Percentiles rank a stretch among this genome's conserved stretches.
Conservation (phyloP, 2,888 invertebrate species). For the Epiblema foenella region DNA sequence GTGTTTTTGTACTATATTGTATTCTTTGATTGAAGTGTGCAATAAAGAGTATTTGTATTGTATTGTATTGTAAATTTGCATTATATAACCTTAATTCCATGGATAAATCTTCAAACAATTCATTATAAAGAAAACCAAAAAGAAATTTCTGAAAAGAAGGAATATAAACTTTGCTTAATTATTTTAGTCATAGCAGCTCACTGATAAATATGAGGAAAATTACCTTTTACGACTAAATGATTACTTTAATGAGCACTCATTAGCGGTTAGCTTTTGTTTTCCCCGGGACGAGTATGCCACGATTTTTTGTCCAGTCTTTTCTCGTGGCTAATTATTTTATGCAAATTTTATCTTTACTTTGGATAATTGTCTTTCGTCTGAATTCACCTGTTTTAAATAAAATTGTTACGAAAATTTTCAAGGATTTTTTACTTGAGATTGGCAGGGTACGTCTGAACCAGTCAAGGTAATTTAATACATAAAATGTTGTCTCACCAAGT, state of each 20-base stretch:
- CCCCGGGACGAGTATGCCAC: constrained; percentile 54
- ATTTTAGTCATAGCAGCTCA: neutral
- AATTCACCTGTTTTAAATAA: constrained; percentile 37
- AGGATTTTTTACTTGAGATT: constrained; percentile 8
- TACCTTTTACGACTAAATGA: constrained; percentile 62
- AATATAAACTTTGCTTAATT: neutral
- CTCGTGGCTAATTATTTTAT: constrained; percentile 69
- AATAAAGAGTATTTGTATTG: too few species aligned
- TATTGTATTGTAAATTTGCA: too few species aligned
- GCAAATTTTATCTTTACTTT: constrained; percentile 62
- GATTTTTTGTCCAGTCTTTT: constrained; percentile 54
- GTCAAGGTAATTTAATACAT: neutral
- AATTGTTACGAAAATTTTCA: constrained; percentile 27
- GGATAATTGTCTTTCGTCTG: constrained; percentile 56
- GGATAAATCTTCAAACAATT: neutral
- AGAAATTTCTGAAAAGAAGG: neutral
- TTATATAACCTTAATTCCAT: too few species aligned
- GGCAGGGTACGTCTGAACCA: neutral
- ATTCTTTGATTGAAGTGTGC: too few species aligned
- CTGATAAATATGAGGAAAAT: constrained; percentile 48
- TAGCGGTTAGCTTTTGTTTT: constrained; percentile 69
- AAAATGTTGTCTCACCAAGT: neutral
- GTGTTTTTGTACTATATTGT: too few species aligned
- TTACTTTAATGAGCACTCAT: constrained; percentile 70
- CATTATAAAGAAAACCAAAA: neutral